Evolutionary conservation across 1,140 invertebrate genomes (phyloP).

Genomic region (Euglossa dilemma): DNA sequence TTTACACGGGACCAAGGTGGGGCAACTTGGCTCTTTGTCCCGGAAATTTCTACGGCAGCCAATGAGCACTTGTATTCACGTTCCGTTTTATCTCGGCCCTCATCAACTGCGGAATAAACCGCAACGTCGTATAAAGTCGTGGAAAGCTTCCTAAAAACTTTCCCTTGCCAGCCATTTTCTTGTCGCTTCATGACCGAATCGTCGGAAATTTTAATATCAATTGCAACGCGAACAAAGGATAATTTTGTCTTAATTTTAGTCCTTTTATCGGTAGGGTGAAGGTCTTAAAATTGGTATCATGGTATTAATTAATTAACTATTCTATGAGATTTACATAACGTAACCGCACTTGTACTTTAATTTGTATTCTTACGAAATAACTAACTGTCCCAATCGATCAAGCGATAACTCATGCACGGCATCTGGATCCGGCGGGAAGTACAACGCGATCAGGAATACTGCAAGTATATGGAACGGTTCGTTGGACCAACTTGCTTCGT

Average conservation of each 20-base stretch:
- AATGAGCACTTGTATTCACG: constrained; percentile 39
- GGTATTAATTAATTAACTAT: too few species aligned
- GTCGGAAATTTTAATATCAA: constrained; percentile 28
- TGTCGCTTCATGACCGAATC: not conserved
- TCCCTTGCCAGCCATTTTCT: not conserved
- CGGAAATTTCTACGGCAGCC: constrained; percentile 37
- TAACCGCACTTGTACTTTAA: too few species aligned
- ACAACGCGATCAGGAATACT: not conserved
- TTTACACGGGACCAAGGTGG: not conserved
- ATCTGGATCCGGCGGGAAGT: not conserved
- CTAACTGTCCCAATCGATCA: not conserved
- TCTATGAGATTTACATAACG: too few species aligned
- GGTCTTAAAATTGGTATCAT: too few species aligned
- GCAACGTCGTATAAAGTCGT: constrained; percentile 6
- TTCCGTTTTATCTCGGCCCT: constrained; percentile 24
- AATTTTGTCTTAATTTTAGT: not conserved
- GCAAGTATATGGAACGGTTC: not conserved
- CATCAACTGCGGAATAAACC: constrained; percentile 47
- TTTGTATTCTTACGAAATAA: too few species aligned
- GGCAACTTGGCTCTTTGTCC: constrained; percentile 52
- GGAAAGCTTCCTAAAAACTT: constrained; percentile 38
- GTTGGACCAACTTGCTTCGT: not conserved
- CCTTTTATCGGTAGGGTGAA: too few species aligned
- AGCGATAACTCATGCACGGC: not conserved
- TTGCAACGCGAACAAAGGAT: not conserved